Percentiles rank a stretch among this genome's conserved stretches.
Evolutionary conservation across 2,888 invertebrate species (phyloP).

Genomic region (Esperia sulphurella): DNA sequence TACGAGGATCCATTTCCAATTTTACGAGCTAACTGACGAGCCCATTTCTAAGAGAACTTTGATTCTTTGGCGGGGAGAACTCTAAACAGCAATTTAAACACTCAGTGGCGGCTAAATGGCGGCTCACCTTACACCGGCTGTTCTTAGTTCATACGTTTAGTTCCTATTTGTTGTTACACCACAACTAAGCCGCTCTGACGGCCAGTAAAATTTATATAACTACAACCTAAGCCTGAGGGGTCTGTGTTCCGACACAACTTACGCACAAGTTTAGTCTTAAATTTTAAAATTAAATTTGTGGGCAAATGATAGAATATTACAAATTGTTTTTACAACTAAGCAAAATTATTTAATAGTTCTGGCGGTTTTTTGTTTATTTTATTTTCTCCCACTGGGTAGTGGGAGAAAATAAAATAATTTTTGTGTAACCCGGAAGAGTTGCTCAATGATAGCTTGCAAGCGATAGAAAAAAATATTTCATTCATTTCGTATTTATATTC

Average conservation of each 20-base stretch:
- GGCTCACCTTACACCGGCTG: conserved; percentile 37
- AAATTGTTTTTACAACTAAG: too few relatives aligned
- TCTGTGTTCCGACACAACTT: conserved; percentile 39
- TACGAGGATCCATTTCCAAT: conserved; percentile 66
- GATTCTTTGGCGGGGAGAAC: conserved; percentile 25
- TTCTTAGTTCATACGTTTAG: conserved; percentile 37
- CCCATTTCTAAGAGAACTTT: conserved; percentile 46
- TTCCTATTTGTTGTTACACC: conserved; percentile 47
- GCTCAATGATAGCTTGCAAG: too few relatives aligned
- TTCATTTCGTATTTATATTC: too few relatives aligned
- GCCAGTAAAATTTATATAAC: conserved; percentile 49
- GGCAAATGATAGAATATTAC: too few relatives aligned
- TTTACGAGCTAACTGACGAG: conserved; percentile 60
- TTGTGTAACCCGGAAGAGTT: too few relatives aligned
- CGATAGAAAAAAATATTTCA: too few relatives aligned
- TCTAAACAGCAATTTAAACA: conserved; percentile 19
- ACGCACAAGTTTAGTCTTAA: conserved; percentile 35
- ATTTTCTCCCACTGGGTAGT: too few relatives aligned
- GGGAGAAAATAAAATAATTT: too few relatives aligned
- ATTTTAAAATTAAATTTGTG: too few relatives aligned
- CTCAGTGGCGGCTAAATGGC: conserved; percentile 25
- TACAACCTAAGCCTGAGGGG: conserved; percentile 35
- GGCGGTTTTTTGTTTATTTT: too few relatives aligned
- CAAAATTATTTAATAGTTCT: conserved; percentile 15
- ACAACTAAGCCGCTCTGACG: conserved; percentile 44